A percentile compares a stretch with the other conserved stretches of the same genome.
Conservation (phyloP, 2,113 vertebrate genomes). For the Electrona antarctica region DNA sequence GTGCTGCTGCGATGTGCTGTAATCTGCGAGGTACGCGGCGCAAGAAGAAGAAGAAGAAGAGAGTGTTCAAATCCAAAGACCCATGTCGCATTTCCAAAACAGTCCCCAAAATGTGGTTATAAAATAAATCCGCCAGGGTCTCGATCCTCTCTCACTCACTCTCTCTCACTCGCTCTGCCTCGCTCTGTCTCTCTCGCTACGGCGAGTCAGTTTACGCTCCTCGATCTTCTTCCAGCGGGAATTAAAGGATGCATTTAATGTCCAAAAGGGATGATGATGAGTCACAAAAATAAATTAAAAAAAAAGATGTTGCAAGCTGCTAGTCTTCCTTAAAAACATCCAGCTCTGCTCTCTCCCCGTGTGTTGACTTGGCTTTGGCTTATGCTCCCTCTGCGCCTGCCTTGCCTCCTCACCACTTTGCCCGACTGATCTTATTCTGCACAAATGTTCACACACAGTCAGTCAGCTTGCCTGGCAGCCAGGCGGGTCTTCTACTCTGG, state of each 20-base stretch:
- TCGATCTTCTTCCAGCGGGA: conserved; percentile 37
- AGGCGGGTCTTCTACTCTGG: conserved; percentile 45
- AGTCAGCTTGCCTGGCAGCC: conserved; percentile 16
- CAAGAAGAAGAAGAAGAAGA: conserved; percentile 17
- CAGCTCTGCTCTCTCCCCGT: conserved; percentile 48
- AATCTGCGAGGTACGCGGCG: conserved; percentile 55
- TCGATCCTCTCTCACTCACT: not conserved
- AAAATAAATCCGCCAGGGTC: conserved; percentile 53
- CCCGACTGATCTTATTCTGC: conserved; percentile 42
- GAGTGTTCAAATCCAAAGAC: conserved; percentile 50
- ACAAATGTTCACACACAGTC: conserved; percentile 53
- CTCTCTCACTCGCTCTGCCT: no score
- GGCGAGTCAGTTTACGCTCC: conserved; percentile 16
- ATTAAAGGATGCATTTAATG: conserved; percentile 48
- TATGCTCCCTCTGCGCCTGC: conserved; percentile 56
- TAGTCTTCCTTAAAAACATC: conserved; percentile 73
- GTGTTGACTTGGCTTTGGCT: no score
- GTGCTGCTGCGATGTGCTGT: conserved; percentile 34
- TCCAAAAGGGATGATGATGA: conserved; percentile 61
- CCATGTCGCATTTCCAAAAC: conserved; percentile 76
- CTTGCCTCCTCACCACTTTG: conserved; percentile 28
- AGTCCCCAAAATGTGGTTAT: conserved; percentile 44
- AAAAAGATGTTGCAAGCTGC: conserved; percentile 53
- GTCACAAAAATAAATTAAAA: conserved; percentile 45
- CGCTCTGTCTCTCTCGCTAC: not conserved